phyloP scores from a whole-genome alignment of 2,888 invertebrate species.

The Drosophila meridiana region DNA sequence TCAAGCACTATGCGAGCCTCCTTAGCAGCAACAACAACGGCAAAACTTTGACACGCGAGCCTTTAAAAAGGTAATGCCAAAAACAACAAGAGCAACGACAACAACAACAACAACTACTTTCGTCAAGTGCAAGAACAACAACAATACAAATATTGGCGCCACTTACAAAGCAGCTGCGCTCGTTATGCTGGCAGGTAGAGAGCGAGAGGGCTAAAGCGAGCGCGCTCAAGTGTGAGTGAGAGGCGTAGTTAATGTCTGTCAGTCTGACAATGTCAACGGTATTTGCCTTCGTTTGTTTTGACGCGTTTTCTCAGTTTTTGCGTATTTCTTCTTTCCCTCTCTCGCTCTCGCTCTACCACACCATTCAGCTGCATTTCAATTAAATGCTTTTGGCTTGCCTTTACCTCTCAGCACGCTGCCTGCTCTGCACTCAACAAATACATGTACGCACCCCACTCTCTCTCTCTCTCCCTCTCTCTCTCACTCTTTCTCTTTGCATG shows the following conservation, averaged over 20 bases:
- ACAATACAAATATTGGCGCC: conserved; percentile 54
- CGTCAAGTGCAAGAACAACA: conserved; percentile 52
- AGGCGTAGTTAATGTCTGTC: conserved; percentile 35
- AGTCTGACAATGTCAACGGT: conserved; percentile 65
- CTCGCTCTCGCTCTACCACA: background rate
- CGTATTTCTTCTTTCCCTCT: background rate
- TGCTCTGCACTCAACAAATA: background rate
- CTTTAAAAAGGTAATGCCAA: conserved; percentile 51
- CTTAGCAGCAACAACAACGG: conserved; percentile 23
- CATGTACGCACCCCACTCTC: background rate
- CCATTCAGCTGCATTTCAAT: conserved; percentile 56
- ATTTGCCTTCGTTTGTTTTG: conserved; percentile 52
- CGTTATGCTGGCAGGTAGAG: conserved; percentile 1
- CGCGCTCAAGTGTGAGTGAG: background rate
- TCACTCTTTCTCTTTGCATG: conserved; percentile 48
- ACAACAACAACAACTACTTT: conserved; percentile 34
- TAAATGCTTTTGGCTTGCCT: conserved; percentile 57
- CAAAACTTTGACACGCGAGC: conserved; percentile 66
- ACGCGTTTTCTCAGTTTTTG: conserved; percentile 46
- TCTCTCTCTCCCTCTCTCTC: background rate
- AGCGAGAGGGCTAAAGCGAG: no score
- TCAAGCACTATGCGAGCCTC: conserved; percentile 35
- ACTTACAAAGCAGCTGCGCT: conserved; percentile 64
- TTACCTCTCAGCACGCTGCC: conserved; percentile 5
- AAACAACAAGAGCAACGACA: conserved; percentile 27